A percentile compares a stretch with the other conserved stretches of the same genome.
These are phyloP conservation scores for Anoura caudifer DNA, from an alignment of 2,113 vertebrate genomes.

Conservation along the genomic window DNA sequence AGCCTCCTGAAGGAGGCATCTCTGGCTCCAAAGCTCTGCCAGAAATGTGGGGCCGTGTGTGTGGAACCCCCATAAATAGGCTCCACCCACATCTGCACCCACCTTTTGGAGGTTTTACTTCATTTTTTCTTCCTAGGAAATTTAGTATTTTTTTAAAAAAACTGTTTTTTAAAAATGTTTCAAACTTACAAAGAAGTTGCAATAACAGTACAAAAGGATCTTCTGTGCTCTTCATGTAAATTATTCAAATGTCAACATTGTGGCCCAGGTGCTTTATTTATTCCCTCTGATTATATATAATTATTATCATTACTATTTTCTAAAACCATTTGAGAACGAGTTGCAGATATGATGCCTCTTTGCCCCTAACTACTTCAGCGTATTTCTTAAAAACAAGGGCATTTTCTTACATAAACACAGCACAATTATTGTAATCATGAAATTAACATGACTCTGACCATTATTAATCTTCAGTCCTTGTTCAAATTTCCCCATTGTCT, in stretches of 20 bases:
- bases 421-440: not conserved
- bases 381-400: not conserved
- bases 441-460: not conserved
- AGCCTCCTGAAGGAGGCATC: constrained; percentile 29
- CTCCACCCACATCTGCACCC: not conserved
- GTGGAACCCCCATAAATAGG: not conserved
- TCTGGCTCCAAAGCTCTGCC: constrained; percentile 34
- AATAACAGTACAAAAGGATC: not conserved
- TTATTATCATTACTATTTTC: not conserved
- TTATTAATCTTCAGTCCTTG: not conserved
- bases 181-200: not conserved
- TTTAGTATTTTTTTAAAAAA: not conserved
- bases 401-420: not conserved
- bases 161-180: constrained; percentile 10
- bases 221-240: not conserved
- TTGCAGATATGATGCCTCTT: not conserved
- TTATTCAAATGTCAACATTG: not conserved
- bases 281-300: not conserved
- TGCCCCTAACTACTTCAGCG: not conserved
- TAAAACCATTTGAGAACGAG: not conserved
- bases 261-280: not conserved
- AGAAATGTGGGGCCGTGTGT: no score
- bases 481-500: not conserved
- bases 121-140: not conserved
- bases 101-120: constrained; percentile 2